Percentiles rank a stretch among this genome's conserved stretches.
phyloP scores from a whole-genome alignment of 2,888 invertebrate species.

The Drosophila buzzatii region DNA sequence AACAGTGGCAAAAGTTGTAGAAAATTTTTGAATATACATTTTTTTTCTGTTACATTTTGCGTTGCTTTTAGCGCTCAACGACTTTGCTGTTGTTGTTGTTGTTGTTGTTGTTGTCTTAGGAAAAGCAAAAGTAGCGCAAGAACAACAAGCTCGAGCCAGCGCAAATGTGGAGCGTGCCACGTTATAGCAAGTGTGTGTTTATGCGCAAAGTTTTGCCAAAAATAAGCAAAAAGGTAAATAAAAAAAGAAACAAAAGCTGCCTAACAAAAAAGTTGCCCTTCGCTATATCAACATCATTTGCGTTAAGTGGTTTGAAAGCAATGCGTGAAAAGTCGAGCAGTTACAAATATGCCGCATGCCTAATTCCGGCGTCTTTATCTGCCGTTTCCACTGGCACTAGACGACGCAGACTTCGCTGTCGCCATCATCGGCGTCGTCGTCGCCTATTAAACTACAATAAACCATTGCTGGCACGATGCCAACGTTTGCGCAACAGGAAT shows the following conservation, averaged over 20 bases:
- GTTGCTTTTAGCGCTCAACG: slow-evolving; percentile 79
- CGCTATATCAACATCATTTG: slow-evolving; percentile 78
- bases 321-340: slow-evolving; percentile 68
- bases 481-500: slow-evolving; percentile 40
- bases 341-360: slow-evolving; percentile 59
- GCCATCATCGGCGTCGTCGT: slow-evolving; percentile 13
- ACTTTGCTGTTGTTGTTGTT: slow-evolving; percentile 58
- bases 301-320: slow-evolving; percentile 74
- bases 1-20: slow-evolving; percentile 66
- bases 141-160: slow-evolving; percentile 57
- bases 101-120: slow-evolving; percentile 45
- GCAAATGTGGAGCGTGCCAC: slow-evolving; percentile 47
- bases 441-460: slow-evolving; percentile 74
- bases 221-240: slow-evolving; percentile 15
- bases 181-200: slow-evolving; percentile 73
- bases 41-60: slow-evolving; percentile 42
- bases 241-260: not conserved
- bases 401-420: slow-evolving; percentile 26
- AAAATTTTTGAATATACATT: slow-evolving; percentile 25
- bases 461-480: slow-evolving; percentile 53
- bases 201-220: slow-evolving; percentile 55
- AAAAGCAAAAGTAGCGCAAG: slow-evolving; percentile 64
- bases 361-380: slow-evolving; percentile 56
- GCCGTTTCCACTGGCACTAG: slow-evolving; percentile 39
- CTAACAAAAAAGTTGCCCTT: slow-evolving; percentile 56